Evolutionary conservation across 2,113 vertebrate genomes (phyloP).

Genomic region (Lepus timidus): DNA sequence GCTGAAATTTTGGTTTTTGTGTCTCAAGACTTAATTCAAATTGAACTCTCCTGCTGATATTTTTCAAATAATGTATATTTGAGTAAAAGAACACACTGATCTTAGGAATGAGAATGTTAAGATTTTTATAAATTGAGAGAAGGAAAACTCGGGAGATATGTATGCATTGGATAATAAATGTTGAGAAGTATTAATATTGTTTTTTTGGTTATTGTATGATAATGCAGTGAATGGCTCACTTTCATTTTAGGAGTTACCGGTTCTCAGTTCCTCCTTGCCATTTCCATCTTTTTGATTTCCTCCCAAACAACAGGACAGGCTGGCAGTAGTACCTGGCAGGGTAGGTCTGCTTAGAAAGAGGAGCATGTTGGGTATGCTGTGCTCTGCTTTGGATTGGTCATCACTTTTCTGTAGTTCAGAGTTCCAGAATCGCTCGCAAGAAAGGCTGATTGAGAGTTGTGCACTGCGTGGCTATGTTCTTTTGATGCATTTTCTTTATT

Average conservation of each 20-base stretch:
- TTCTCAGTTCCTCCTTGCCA: constrained; percentile 18
- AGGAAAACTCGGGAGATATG: not conserved
- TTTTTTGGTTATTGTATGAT: constrained; percentile 8
- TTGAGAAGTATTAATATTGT: constrained; percentile 1
- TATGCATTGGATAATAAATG: not conserved
- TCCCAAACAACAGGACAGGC: not conserved
- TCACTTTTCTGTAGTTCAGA: not conserved
- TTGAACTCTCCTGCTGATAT: not conserved
- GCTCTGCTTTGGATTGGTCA: not conserved
- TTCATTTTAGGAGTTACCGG: not conserved
- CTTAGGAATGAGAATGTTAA: constrained; percentile 20
- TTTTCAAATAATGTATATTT: not conserved
- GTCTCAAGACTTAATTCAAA: constrained; percentile 34
- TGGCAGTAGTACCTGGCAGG: not conserved
- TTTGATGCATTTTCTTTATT: not conserved
- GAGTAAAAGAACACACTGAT: constrained; percentile 28
- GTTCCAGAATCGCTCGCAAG: not conserved
- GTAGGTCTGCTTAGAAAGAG: constrained; percentile 2
- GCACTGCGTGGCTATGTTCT: not conserved
- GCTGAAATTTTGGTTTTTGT: not conserved
- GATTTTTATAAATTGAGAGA: not conserved
- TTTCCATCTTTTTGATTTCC: not conserved
- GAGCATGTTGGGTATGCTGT: not conserved
- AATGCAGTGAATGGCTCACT: not conserved
- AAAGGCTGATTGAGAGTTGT: not conserved